These are phyloP conservation scores for Manduca sexta DNA, from an alignment of 1,140 invertebrate species.

Conservation along the genomic window DNA sequence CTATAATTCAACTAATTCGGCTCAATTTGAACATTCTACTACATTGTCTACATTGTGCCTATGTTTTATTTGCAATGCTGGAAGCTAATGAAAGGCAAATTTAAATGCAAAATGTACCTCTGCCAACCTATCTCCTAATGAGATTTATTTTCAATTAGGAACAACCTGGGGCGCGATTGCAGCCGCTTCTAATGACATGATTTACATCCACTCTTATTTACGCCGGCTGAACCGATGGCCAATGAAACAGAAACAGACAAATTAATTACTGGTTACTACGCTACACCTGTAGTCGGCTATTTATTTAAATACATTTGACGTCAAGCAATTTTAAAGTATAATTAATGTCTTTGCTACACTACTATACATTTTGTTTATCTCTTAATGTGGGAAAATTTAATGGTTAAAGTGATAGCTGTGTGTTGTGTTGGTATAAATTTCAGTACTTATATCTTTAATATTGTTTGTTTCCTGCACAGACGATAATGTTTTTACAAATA, in stretches of 20 bases:
- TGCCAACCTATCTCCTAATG: conserved; percentile 27
- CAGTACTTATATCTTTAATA: no score
- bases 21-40: no score
- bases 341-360: no score
- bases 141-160: conserved; percentile 54
- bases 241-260: conserved; percentile 18
- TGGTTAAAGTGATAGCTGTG: no score
- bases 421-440: no score
- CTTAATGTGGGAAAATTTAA: no score
- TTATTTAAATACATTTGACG: neutral
- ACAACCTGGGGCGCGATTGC: conserved; percentile 22
- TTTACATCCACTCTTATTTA: conserved; percentile 43
- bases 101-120: conserved; percentile 17
- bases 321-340: neutral
- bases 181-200: conserved; percentile 41
- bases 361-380: no score
- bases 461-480: no score
- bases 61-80: no score
- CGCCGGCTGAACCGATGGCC: conserved; percentile 7
- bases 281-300: conserved; percentile 1
- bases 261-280: neutral
- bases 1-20: neutral
- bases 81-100: no score
- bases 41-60: no score
- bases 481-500: no score